Conservation (phyloP, 2,888 invertebrate species). For the Cantharis rufa region DNA sequence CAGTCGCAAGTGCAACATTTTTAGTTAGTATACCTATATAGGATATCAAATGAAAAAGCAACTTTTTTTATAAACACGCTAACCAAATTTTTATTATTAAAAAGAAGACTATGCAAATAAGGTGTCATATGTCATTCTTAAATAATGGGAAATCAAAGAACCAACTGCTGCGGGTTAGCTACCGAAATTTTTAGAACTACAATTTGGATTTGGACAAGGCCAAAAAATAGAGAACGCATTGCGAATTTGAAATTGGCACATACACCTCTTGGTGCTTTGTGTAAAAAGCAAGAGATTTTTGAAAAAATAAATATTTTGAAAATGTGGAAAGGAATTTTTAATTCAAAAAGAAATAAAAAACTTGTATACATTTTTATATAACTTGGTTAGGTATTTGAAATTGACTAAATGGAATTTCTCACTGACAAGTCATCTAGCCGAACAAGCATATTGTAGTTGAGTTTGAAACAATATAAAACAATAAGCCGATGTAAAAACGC, state of each 20-base stretch:
- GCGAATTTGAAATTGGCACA: too few relatives aligned
- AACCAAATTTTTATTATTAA: conserved; percentile 8
- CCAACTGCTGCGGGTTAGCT: background rate
- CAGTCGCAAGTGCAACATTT: conserved; percentile 38
- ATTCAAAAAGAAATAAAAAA: background rate
- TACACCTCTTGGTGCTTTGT: background rate
- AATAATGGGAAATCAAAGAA: background rate
- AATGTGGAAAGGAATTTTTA: background rate
- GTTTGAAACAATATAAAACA: conserved; percentile 16
- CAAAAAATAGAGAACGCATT: too few relatives aligned
- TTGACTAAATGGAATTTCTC: background rate
- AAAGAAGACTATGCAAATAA: conserved; percentile 12
- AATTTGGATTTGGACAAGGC: too few relatives aligned
- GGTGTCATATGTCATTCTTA: conserved; percentile 12
- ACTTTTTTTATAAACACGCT: conserved; percentile 37
- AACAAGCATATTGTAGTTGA: background rate
- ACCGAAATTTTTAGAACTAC: background rate
- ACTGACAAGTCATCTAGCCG: conserved; percentile 10
- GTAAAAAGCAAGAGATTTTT: background rate
- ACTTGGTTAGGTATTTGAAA: background rate
- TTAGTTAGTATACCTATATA: conserved; percentile 21
- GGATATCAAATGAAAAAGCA: conserved; percentile 37
- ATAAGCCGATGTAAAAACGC: conserved; percentile 16
- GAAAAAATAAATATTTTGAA: background rate
- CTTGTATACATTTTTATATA: background rate